Base-by-base conservation (phyloP, 2,888 invertebrate genomes). In the Adelognathus sp. region DNA sequence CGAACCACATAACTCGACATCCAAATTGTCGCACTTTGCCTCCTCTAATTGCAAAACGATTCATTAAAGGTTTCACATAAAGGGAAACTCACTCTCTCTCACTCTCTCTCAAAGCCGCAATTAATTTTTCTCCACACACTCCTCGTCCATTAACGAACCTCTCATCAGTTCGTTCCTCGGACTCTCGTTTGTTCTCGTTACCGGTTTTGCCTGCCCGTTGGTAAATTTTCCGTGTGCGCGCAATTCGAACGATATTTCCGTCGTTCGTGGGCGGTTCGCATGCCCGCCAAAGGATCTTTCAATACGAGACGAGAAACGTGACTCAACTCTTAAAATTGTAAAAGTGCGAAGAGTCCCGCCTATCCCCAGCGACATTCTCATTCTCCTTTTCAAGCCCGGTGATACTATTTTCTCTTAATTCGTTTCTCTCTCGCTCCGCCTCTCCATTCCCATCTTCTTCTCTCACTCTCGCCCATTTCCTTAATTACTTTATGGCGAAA, bases 401-500 rank as follows among this genome's bases (percentile, higher is more conserved):
- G 11, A 11, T 9, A 21, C 21, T 50, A 18, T 50, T 24, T 50
- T 50, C 46, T 50, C 46, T 52, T 71, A 44, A 50, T 24, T 50
- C 46, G 24, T 24, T 24, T 67, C 46, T 21, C n/a, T 44, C 39
- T 36, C 24, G 36, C 16, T 54, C 14, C 14, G 52, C 7, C 39
- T n/a, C 0, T 24, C 18, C 29, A 9, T 1, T 31, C 60, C 24
- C 44, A 44, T 21, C 33, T 39, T 24, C 27, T 44, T 80, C 79
- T 81, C 79, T 71, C 63, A 44, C 69, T 64, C 72, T 41, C 33
- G 58, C 76, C 80, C 76, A 80, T 76, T 81, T 84, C 82, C 84
- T 85, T 86, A 86, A 86, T 86, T 84, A 86, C 85, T 86, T 86
- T 86, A 86, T 83, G 84, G 83, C n/a, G 82, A 83, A 84, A 85